Conservation (phyloP, 2,888 invertebrate species). For the Acleris emargana region DNA sequence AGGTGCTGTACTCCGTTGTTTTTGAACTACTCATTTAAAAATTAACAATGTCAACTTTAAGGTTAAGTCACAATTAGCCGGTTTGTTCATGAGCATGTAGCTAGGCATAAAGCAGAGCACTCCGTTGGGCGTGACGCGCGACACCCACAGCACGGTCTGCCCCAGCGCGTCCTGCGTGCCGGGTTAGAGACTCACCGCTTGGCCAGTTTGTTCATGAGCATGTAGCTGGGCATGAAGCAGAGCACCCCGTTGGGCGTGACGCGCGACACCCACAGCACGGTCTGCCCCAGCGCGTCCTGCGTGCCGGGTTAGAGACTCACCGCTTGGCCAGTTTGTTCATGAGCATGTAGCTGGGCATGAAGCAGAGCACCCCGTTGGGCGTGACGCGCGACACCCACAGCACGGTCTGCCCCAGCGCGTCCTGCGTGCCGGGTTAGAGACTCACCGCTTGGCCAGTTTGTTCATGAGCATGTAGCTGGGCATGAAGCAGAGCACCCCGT, state of each 20-base stretch:
- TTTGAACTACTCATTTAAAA: neutral
- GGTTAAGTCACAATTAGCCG: no score
- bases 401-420: slow-evolving; percentile 47
- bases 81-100: slow-evolving; percentile 80
- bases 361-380: slow-evolving; percentile 89
- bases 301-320: no score
- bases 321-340: slow-evolving; percentile 55
- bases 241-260: slow-evolving; percentile 88
- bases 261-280: slow-evolving; percentile 80
- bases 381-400: slow-evolving; percentile 81
- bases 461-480: slow-evolving; percentile 88
- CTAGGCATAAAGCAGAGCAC: slow-evolving; percentile 91
- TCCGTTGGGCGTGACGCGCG: slow-evolving; percentile 86
- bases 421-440: slow-evolving; percentile 71
- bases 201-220: slow-evolving; percentile 82
- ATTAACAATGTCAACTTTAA: no score
- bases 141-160: slow-evolving; percentile 73
- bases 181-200: slow-evolving; percentile 42
- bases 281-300: slow-evolving; percentile 74
- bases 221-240: slow-evolving; percentile 90
- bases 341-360: slow-evolving; percentile 88
- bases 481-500: slow-evolving; percentile 90
- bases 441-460: slow-evolving; percentile 64
- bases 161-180: slow-evolving; percentile 70
- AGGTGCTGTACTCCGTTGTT: no score